Conservation (phyloP, 2,113 vertebrate species). For the Cepphus grylle region DNA sequence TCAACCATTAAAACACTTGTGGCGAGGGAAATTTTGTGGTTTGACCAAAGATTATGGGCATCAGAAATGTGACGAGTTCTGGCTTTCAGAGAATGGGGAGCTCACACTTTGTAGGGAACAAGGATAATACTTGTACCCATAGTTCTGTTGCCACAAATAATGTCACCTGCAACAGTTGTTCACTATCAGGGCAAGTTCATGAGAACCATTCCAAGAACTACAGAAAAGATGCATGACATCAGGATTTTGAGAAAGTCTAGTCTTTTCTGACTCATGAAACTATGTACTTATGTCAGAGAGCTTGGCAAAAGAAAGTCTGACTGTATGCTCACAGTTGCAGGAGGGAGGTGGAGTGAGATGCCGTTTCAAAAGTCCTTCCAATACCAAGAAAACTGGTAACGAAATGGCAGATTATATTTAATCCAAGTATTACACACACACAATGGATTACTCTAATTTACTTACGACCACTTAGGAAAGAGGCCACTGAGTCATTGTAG, state of each 20-base stretch:
- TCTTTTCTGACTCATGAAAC: neutral
- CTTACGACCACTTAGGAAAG: neutral
- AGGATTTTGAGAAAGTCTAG: neutral
- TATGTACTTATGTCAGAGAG: neutral
- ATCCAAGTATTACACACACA: neutral
- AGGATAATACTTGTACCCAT: neutral
- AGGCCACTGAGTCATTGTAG: neutral
- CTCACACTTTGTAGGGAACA: neutral
- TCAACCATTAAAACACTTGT: neutral
- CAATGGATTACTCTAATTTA: neutral
- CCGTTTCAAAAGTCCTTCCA: constrained; percentile 1
- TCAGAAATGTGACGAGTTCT: neutral
- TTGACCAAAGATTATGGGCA: neutral
- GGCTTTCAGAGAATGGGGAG: neutral
- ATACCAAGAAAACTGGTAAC: neutral
- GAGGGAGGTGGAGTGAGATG: neutral
- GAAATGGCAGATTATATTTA: neutral
- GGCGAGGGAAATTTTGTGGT: neutral
- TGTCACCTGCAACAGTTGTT: neutral
- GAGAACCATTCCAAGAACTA: neutral
- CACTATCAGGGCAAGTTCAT: neutral
- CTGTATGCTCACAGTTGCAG: neutral
- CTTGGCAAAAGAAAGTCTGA: neutral
- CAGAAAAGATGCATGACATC: neutral
- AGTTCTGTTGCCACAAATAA: neutral